Base-by-base conservation (phyloP, 2,888 invertebrate genomes). In the Embidobia sp. region DNA sequence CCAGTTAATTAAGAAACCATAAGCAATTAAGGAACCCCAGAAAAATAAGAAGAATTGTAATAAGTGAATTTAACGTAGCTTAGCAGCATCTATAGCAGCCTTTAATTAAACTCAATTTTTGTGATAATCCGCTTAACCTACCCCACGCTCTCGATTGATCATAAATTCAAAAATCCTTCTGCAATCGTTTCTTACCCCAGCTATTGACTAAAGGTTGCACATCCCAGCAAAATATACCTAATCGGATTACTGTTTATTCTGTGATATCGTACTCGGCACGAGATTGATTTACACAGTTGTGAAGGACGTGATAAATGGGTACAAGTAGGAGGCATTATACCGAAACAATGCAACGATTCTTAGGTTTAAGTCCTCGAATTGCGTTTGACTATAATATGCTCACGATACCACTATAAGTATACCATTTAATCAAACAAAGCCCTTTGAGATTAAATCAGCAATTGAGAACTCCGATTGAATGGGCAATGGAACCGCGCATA, bases 251-350 rank as follows among this genome's bases (percentile, higher is more conserved):
- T 31, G 44, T 66, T 59, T 59, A 74, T 69, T 67, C 48, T 37
- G 18, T 37, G 63, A 69, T 69, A 69, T 69, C 69, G 63, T 40
- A 57, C 57, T 42, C 37, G 22, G 16, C 13, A 61, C 66, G 63
- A 78, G 79, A 80, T 72, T 82, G 82, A 82, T 82, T 82, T 81
- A 79, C 78, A 79, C 79, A 76, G 72, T 80, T 74, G 70, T 61
- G 73, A 78, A 73, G 18, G 63, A 55, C 67, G 78, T 79, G 79
- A 81, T 82, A 80, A 82, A 79, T 81, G 80, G 73, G 51, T 72
- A 59, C 64, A 67, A 75, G 72, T 55, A 35, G 55, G 53, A 66
- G 63, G 77, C 63, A 46, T 79, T 73, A 48, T 78, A 74, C 63
- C 75, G 64, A 79, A 77, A 63, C 69, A 75, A 61, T 63, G 57